Evolutionary conservation across 2,888 invertebrate genomes (phyloP).

Genomic region (Agapetus fuscipes): DNA sequence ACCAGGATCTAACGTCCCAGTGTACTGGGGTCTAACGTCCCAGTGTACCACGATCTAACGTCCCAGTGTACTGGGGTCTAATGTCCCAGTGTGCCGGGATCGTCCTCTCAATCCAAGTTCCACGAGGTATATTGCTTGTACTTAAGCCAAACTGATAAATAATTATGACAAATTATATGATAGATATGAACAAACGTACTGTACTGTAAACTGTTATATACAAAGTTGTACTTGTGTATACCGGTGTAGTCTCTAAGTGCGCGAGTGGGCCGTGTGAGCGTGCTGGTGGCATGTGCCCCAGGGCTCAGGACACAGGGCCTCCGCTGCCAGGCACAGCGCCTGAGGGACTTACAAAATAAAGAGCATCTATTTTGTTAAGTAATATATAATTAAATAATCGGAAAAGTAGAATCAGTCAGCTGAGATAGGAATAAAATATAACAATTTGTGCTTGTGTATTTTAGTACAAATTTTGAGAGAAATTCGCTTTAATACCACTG

Average conservation of each 20-base stretch:
- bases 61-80: too few species aligned
- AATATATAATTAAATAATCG: slow-evolving; percentile 24
- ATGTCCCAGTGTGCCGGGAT: too few species aligned
- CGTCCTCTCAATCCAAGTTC: too few species aligned
- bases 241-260: slow-evolving; percentile 38
- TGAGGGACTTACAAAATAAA: too few species aligned
- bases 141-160: slow-evolving; percentile 44
- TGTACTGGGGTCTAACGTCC: too few species aligned
- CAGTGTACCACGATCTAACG: too few species aligned
- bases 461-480: slow-evolving; percentile 22
- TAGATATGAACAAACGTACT: slow-evolving; percentile 13
- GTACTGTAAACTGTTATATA: slow-evolving; percentile 14
- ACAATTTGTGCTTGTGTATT: slow-evolving; percentile 21
- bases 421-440: slow-evolving; percentile 14
- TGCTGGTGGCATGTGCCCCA: too few species aligned
- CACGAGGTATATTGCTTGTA: slow-evolving; percentile 48
- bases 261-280: slow-evolving; percentile 29
- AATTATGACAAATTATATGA: slow-evolving; percentile 18
- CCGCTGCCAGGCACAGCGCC: too few species aligned
- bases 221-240: slow-evolving; percentile 15
- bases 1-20: too few species aligned
- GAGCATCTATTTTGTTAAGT: slow-evolving; percentile 45
- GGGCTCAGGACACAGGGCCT: too few species aligned
- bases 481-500: slow-evolving; percentile 21
- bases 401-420: slow-evolving; percentile 18